Percentiles rank a stretch among this genome's conserved stretches.
Conservation (phyloP, 2,797 vertebrate species). For the Peromyscus aztecus region DNA sequence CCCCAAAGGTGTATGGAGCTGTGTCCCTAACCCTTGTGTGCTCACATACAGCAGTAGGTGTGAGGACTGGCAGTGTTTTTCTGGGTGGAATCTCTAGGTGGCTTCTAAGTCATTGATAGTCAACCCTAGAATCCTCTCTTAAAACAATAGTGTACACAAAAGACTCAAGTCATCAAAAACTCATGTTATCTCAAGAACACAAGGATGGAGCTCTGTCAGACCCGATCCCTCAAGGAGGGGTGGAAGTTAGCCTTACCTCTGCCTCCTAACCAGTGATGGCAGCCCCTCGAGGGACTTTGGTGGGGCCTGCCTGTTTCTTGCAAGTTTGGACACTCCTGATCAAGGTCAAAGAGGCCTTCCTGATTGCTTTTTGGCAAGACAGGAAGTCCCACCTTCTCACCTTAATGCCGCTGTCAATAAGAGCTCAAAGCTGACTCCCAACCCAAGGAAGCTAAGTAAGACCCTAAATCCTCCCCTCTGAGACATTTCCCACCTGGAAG, state of each 20-base stretch:
- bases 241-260: background rate
- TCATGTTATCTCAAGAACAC: background rate
- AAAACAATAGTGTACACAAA: background rate
- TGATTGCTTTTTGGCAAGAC: background rate
- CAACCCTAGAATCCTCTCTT: background rate
- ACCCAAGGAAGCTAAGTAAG: background rate
- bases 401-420: background rate
- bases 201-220: background rate
- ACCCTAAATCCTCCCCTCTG: background rate
- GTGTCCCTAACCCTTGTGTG: background rate
- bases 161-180: slow-evolving; percentile 15
- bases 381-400: slow-evolving; percentile 2
- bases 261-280: no score
- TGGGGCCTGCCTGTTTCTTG: background rate
- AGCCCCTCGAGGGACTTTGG: background rate
- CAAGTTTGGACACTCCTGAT: background rate
- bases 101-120: background rate
- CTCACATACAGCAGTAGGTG: background rate
- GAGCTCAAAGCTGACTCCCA: background rate
- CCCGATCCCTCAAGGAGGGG: no score
- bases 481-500: slow-evolving; percentile 18
- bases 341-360: background rate
- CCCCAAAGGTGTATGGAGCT: background rate
- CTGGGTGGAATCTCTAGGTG: background rate
- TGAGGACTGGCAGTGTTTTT: background rate